phyloP scores from a whole-genome alignment of 2,888 invertebrate species.

The Eupithecia pulchellata region DNA sequence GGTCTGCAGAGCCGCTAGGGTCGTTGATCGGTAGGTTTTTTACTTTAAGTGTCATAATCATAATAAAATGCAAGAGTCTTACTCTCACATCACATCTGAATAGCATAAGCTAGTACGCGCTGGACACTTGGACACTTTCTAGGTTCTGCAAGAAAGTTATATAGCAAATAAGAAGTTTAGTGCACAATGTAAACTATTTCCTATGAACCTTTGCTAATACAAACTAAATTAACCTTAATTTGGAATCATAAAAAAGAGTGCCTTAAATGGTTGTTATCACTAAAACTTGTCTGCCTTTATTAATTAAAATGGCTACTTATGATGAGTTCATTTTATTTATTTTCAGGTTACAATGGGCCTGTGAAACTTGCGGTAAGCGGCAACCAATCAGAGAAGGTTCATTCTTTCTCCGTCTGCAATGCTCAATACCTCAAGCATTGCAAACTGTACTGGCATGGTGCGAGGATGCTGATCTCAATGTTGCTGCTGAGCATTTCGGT shows the following conservation, averaged over 20 bases:
- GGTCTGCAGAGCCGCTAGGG: constrained; percentile 67
- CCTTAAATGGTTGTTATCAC: background rate
- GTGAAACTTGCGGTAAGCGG: constrained; percentile 67
- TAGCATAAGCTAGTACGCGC: too few species aligned
- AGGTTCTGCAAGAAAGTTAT: too few species aligned
- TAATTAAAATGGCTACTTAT: background rate
- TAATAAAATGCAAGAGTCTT: too few species aligned
- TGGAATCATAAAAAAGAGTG: too few species aligned
- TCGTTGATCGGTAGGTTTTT: constrained; percentile 70
- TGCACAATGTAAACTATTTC: too few species aligned
- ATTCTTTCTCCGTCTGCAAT: constrained; percentile 87
- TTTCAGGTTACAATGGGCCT: constrained; percentile 75
- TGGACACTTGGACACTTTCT: too few species aligned
- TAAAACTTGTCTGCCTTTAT: background rate
- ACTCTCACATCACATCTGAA: too few species aligned
- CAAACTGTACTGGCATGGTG: constrained; percentile 88
- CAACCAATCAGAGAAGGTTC: constrained; percentile 77
- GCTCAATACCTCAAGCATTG: constrained; percentile 86
- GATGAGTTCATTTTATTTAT: background rate
- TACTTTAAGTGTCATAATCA: too few species aligned
- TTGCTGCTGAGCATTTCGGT: constrained; percentile 85
- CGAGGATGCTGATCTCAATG: constrained; percentile 84
- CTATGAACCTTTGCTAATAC: too few species aligned
- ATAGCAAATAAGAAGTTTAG: too few species aligned
- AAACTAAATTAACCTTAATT: too few species aligned